Evolutionary conservation across 2,113 vertebrate species (phyloP).

Genomic region (Aphyosemion australe): DNA sequence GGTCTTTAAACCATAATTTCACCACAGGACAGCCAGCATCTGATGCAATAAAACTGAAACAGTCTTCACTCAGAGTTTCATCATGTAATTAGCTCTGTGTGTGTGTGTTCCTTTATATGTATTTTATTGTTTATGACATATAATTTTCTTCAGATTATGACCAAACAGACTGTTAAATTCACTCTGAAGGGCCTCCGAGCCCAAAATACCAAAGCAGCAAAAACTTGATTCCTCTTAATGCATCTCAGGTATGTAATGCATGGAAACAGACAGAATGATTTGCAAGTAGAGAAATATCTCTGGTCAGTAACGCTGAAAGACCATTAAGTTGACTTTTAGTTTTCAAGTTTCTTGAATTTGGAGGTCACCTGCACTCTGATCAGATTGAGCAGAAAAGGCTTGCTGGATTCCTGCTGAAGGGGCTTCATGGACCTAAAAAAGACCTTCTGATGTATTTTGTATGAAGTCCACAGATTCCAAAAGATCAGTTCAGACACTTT

Average conservation of each 20-base stretch:
- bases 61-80: conserved; percentile 21
- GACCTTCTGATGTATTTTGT: no score
- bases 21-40: conserved; percentile 15
- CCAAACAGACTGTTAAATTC: not conserved
- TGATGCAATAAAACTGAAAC: conserved; percentile 53
- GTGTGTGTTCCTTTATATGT: not conserved
- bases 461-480: no score
- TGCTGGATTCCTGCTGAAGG: not conserved
- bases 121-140: not conserved
- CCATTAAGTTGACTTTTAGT: no score
- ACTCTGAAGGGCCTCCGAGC: not conserved
- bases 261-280: no score
- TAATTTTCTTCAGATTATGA: no score
- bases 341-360: no score
- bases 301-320: no score
- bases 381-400: not conserved
- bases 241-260: no score
- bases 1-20: not conserved
- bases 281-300: no score
- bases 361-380: no score
- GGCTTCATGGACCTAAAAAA: not conserved
- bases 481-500: no score
- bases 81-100: conserved; percentile 23
- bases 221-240: not conserved
- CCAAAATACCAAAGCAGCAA: not conserved